Base-by-base conservation (phyloP, 1,140 invertebrate genomes). In the Battus philenor region DNA sequence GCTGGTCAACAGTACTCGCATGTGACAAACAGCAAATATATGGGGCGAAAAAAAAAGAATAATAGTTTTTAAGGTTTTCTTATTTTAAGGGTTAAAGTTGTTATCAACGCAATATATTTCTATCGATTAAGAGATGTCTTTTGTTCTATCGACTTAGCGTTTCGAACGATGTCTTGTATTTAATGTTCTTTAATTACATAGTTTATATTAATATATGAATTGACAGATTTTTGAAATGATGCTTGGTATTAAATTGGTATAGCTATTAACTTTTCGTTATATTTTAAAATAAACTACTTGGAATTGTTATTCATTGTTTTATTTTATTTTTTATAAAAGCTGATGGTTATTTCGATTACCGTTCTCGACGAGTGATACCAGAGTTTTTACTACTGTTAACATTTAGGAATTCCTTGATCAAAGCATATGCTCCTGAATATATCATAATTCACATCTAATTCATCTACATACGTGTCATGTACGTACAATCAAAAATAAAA, bases 181-280 rank as follows among this genome's bases (percentile, higher is more conserved):
- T 41, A 27, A 9, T 41, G 11, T 41, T 29, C 38, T 27, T 27
- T 27, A n/a, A n/a, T 27, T 50, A 27, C 12, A 47, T 39, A n/a
- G n/a, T 51, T 55, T 41, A 46, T 52, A 44, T 47, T 48, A 43
- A 47, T 49, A 27, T 46, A 41, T 47, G 20, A 10, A 55, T 67
- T 57, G 50, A 34, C 49, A 51, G 54, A 36, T 54, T 54, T 58
- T 49, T 50, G 36, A 50, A 58, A 52, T 60, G 59, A 59, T 63
- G 59, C 59, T 68, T 68, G 66, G 43, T 67, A 56, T 60, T 60
- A 53, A 51, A 58, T 55, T 57, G 53, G 44, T 32, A 38, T 53
- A 60, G 46, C 34, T 53, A 59, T 63, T 52, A 30, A 11, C 55
- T 59, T 54, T 55, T n/a, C n/a, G 51, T 53, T 66, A 59, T 67